phyloP scores from a whole-genome alignment of 2,797 vertebrate species.

The Ctenopoma kingsleyae region DNA sequence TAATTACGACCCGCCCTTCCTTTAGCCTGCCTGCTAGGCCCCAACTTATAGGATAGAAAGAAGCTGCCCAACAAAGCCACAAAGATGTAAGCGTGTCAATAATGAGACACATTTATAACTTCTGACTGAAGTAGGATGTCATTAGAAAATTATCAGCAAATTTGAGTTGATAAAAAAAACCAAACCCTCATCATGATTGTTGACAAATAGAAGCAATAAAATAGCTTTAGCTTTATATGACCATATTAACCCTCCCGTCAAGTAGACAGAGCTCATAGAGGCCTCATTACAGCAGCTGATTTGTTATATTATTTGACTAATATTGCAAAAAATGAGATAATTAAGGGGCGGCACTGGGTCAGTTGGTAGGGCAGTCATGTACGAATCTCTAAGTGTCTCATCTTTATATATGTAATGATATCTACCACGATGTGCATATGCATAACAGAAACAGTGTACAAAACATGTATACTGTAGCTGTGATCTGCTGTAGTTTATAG shows the following conservation, averaged over 20 bases:
- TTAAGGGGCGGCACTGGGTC: too few species aligned
- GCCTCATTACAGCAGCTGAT: not conserved
- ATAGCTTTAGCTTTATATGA: not conserved
- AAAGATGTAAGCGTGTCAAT: not conserved
- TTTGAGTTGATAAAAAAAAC: not conserved
- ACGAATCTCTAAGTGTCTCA: too few species aligned
- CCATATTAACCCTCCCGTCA: too few species aligned
- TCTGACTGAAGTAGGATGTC: not conserved
- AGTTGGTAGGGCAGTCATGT: too few species aligned
- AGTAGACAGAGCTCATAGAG: not conserved
- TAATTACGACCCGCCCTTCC: not conserved
- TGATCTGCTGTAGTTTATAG: constrained; percentile 2
- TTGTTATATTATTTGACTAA: not conserved
- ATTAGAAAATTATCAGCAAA: too few species aligned
- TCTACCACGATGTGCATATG: too few species aligned
- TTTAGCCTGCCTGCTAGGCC: not conserved
- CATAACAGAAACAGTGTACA: not conserved
- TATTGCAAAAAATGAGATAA: not conserved
- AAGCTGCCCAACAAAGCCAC: not conserved
- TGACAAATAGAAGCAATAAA: not conserved
- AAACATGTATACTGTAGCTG: constrained; percentile 1
- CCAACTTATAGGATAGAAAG: constrained; percentile 1
- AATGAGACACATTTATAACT: not conserved
- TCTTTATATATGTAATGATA: too few species aligned
- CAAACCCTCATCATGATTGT: not conserved